Evolutionary conservation across 2,888 invertebrate genomes (phyloP).

Genomic region (Monochamus alternatus): DNA sequence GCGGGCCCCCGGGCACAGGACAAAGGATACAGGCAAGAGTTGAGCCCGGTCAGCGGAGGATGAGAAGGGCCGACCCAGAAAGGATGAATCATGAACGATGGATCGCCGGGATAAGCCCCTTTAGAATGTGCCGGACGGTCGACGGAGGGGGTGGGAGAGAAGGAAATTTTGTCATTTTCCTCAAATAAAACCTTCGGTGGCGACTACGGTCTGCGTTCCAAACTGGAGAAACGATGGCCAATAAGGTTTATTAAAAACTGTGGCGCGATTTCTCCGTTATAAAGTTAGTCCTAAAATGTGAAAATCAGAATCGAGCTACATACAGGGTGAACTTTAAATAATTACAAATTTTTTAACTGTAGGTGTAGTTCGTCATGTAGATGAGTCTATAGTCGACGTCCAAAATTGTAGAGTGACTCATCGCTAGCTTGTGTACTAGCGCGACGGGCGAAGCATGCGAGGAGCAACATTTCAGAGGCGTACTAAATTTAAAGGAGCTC

Average conservation of each 20-base stretch:
- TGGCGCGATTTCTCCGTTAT: background rate
- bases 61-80: constrained; percentile 66
- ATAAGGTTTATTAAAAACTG: background rate
- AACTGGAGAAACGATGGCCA: background rate
- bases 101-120: constrained; percentile 67
- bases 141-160: constrained; percentile 22
- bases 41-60: constrained; percentile 61
- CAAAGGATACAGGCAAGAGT: constrained; percentile 50
- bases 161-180: constrained; percentile 49
- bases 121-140: constrained; percentile 48
- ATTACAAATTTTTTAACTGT: too few relatives aligned
- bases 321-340: too few relatives aligned
- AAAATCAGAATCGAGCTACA: too few relatives aligned
- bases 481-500: too few relatives aligned
- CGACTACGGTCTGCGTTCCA: constrained; percentile 49
- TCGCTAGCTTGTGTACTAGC: too few relatives aligned
- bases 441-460: too few relatives aligned
- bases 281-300: too few relatives aligned
- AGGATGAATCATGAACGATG: constrained; percentile 69
- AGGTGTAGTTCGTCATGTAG: too few relatives aligned
- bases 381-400: too few relatives aligned
- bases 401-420: too few relatives aligned
- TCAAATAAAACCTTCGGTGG: constrained; percentile 47
- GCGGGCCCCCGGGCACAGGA: constrained; percentile 48
- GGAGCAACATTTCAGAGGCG: too few relatives aligned